Conservation (phyloP, 2,888 invertebrate genomes). For the Tortricodes alternella region DNA sequence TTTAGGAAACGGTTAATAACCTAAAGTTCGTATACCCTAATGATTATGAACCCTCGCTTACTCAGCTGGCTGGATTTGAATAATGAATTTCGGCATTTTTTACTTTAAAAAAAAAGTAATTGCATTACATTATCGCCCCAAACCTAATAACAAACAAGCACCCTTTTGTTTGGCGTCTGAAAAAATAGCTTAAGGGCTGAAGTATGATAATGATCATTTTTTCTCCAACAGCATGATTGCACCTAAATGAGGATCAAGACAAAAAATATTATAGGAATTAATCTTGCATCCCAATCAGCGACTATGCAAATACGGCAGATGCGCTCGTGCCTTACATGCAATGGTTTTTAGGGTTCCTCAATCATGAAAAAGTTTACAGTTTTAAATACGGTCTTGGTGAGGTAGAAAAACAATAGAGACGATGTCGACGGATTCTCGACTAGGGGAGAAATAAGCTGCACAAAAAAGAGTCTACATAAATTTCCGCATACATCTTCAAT, state of each 20-base stretch:
- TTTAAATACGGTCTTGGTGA: too few species aligned
- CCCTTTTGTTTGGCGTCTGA: slow-evolving; percentile 79
- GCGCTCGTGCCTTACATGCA: slow-evolving; percentile 66
- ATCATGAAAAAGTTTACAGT: too few species aligned
- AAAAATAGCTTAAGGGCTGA: slow-evolving; percentile 82
- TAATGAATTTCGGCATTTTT: slow-evolving; percentile 72
- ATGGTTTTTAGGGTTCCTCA: slow-evolving; percentile 43
- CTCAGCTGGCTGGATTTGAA: slow-evolving; percentile 80
- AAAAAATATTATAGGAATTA: slow-evolving; percentile 80
- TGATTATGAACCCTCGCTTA: slow-evolving; percentile 62
- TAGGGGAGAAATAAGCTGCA: too few species aligned
- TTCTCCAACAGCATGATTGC: slow-evolving; percentile 74
- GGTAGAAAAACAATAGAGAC: too few species aligned
- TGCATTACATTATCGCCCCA: slow-evolving; percentile 82
- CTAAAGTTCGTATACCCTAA: slow-evolving; percentile 53
- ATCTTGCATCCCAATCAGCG: slow-evolving; percentile 76
- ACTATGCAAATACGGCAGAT: slow-evolving; percentile 80
- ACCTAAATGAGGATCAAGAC: slow-evolving; percentile 77
- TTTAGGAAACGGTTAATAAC: slow-evolving; percentile 18
- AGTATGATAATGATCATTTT: slow-evolving; percentile 79
- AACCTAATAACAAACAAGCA: slow-evolving; percentile 79
- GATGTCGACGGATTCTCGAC: too few species aligned
- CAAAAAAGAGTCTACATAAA: too few species aligned
- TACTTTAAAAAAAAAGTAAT: slow-evolving; percentile 68
- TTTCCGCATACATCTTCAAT: too few species aligned